Evolutionary conservation across 2,113 vertebrate genomes (phyloP).

Genomic region (Calypte anna): DNA sequence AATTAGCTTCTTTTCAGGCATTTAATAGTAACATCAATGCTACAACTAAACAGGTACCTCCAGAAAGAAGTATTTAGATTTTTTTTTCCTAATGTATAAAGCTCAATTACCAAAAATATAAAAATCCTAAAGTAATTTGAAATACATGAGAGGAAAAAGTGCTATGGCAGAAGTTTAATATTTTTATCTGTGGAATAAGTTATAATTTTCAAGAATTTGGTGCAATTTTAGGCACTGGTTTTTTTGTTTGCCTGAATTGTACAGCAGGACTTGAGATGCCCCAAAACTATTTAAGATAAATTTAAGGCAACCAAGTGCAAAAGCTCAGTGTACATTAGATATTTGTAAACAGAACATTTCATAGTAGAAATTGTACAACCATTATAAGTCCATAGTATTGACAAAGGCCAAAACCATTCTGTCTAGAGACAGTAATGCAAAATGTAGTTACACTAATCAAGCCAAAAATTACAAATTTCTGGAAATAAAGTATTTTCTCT

Average conservation of each 20-base stretch:
- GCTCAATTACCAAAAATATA: slow-evolving; percentile 62
- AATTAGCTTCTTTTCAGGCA: slow-evolving; percentile 42
- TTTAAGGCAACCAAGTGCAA: slow-evolving; percentile 76
- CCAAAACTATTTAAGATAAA: slow-evolving; percentile 57
- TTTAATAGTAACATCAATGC: slow-evolving; percentile 4
- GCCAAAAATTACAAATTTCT: background rate
- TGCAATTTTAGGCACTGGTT: slow-evolving; percentile 66
- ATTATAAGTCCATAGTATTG: background rate
- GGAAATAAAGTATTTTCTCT: background rate
- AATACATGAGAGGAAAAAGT: slow-evolving; percentile 42
- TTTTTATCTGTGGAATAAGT: slow-evolving; percentile 22
- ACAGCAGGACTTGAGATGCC: slow-evolving; percentile 54
- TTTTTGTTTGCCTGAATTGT: slow-evolving; percentile 52
- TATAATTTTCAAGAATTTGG: slow-evolving; percentile 27
- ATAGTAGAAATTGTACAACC: slow-evolving; percentile 50
- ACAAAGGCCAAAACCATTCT: slow-evolving; percentile 41
- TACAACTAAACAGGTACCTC: slow-evolving; percentile 47
- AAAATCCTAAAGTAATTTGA: slow-evolving; percentile 43
- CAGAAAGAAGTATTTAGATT: background rate
- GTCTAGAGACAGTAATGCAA: slow-evolving; percentile 11
- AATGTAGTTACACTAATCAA: background rate
- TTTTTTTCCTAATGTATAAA: slow-evolving; percentile 54
- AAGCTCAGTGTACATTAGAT: slow-evolving; percentile 55
- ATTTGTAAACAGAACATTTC: slow-evolving; percentile 54
- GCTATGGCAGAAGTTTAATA: slow-evolving; percentile 33